These are phyloP conservation scores for Whitmania pigra DNA, from an alignment of 1,140 invertebrate genomes.

Conservation along the genomic window DNA sequence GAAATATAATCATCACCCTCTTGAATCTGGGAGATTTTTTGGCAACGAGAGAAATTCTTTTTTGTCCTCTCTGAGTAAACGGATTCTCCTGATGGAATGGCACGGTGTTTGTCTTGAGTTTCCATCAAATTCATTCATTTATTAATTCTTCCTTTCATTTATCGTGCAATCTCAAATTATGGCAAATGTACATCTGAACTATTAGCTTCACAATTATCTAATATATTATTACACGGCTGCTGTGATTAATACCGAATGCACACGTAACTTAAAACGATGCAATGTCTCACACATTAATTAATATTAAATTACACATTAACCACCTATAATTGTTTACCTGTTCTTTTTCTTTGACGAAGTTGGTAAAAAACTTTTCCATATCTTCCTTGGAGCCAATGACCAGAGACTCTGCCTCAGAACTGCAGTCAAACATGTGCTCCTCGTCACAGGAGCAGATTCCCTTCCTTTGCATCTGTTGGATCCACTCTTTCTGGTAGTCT, in stretches of 20 bases:
- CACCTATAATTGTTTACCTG: no score
- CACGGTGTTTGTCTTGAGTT: slow-evolving; percentile 1
- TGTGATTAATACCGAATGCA: no score
- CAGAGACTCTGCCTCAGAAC: slow-evolving; percentile 34
- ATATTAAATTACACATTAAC: no score
- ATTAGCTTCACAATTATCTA: no score
- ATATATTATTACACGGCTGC: no score
- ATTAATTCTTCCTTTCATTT: no score
- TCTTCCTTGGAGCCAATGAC: slow-evolving; percentile 7
- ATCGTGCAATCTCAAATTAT: no score
- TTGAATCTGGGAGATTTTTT: slow-evolving; percentile 37
- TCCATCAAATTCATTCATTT: background rate
- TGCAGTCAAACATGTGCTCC: slow-evolving; percentile 95
- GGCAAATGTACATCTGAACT: no score
- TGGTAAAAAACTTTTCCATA: background rate
- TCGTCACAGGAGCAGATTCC: slow-evolving; percentile 95
- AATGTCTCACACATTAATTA: no score
- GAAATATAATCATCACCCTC: slow-evolving; percentile 25
- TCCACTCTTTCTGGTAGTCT: slow-evolving; percentile 78
- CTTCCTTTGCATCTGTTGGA: slow-evolving; percentile 52
- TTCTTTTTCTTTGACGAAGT: background rate
- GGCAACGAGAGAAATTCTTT: slow-evolving; percentile 33
- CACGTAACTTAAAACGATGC: no score
- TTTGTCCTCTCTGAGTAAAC: slow-evolving; percentile 26
- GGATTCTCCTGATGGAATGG: slow-evolving; percentile 27